Percentiles rank a stretch among this genome's conserved stretches.
Conservation (phyloP, 2,797 vertebrate species). For the Microctenopoma lineatum region DNA sequence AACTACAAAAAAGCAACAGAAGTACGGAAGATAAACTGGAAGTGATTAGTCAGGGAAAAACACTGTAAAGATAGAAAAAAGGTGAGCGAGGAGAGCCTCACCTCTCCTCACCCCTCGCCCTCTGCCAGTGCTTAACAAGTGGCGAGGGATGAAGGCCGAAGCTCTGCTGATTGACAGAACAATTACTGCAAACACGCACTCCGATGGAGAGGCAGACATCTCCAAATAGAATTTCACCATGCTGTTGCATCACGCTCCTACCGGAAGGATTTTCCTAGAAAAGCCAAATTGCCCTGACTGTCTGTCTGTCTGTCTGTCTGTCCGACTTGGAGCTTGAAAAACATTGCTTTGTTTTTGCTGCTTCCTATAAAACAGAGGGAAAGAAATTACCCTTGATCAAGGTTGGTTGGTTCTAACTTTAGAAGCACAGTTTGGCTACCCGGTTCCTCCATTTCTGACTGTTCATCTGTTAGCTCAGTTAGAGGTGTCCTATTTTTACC, state of each 20-base stretch:
- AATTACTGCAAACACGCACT: slow-evolving; percentile 86
- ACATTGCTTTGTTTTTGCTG: slow-evolving; percentile 56
- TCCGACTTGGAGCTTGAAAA: slow-evolving; percentile 57
- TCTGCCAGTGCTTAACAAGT: slow-evolving; percentile 79
- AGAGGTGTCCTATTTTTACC: slow-evolving; percentile 75
- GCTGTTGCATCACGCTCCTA: slow-evolving; percentile 83
- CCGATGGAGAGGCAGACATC: slow-evolving; percentile 83
- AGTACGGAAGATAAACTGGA: slow-evolving; percentile 10
- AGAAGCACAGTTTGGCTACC: slow-evolving; percentile 76
- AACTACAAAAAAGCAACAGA: slow-evolving; percentile 1
- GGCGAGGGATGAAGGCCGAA: slow-evolving; percentile 77
- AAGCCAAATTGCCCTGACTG: slow-evolving; percentile 70
- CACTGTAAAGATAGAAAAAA: slow-evolving; percentile 31
- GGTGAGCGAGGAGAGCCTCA: slow-evolving; percentile 45
- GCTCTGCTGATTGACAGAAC: slow-evolving; percentile 87
- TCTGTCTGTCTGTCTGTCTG: slow-evolving; percentile 38
- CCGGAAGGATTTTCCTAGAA: slow-evolving; percentile 79
- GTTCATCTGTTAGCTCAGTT: slow-evolving; percentile 74
- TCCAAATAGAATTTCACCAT: slow-evolving; percentile 88
- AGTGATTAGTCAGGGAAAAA: slow-evolving; percentile 13
- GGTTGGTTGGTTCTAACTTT: slow-evolving; percentile 81
- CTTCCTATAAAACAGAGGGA: slow-evolving; percentile 51
- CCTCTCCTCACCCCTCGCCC: slow-evolving; percentile 58
- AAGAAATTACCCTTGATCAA: slow-evolving; percentile 80
- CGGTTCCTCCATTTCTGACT: slow-evolving; percentile 71